A percentile compares a stretch with the other conserved stretches of the same genome.
These are phyloP conservation scores for Anoplophora glabripennis DNA, from an alignment of 1,140 invertebrate genomes.

Conservation along the genomic window DNA sequence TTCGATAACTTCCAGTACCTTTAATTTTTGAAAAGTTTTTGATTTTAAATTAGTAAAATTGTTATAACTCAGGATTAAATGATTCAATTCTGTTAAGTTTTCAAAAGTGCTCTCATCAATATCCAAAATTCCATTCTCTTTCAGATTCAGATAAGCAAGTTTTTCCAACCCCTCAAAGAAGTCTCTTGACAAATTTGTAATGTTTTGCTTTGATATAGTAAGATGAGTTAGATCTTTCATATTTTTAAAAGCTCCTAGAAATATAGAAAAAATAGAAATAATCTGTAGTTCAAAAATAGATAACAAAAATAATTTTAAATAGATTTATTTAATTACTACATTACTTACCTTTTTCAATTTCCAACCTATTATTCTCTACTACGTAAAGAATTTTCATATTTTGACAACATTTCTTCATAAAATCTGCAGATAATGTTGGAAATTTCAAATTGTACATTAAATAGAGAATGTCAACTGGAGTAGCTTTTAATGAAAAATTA, in stretches of 20 bases:
- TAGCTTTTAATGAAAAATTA: background rate
- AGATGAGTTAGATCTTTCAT: background rate
- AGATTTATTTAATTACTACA: no score
- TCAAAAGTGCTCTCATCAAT: background rate
- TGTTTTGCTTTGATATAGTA: slow-evolving; percentile 3
- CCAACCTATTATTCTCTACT: background rate
- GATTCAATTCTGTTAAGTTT: background rate
- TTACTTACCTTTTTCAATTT: slow-evolving; percentile 4
- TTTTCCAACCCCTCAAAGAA: slow-evolving; percentile 5
- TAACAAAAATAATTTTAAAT: no score
- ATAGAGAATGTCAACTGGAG: background rate
- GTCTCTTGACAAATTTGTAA: background rate
- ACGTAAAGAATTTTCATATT: slow-evolving; percentile 1
- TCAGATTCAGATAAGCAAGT: slow-evolving; percentile 3
- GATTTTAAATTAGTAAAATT: background rate
- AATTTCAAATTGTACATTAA: slow-evolving; percentile 7
- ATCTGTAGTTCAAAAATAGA: background rate
- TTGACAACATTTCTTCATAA: slow-evolving; percentile 3
- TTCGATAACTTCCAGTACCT: slow-evolving; percentile 2
- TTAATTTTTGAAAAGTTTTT: background rate
- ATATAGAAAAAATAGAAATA: background rate
- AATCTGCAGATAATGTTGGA: background rate
- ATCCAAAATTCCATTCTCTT: background rate
- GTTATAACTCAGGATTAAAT: slow-evolving; percentile 9
- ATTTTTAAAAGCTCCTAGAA: slow-evolving; percentile 10